phyloP scores from a whole-genome alignment of 2,113 vertebrate genomes.

The Triplophysa dalaica region DNA sequence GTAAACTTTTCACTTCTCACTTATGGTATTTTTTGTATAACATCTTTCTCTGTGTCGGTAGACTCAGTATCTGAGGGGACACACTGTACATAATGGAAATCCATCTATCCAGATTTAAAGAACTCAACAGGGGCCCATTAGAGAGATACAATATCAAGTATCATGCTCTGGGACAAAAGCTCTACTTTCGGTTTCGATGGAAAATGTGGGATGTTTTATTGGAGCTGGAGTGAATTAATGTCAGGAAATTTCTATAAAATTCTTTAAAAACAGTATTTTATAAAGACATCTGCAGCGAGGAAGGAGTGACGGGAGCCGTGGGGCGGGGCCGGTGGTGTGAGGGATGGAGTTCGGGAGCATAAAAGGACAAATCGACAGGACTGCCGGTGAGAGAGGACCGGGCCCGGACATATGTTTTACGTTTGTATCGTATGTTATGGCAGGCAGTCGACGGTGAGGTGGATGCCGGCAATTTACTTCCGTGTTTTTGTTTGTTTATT shows the following conservation, averaged over 20 bases:
- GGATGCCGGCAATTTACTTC: too few species aligned
- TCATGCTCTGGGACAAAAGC: slow-evolving; percentile 11
- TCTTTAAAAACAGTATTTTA: background rate
- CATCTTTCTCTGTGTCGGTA: slow-evolving; percentile 4
- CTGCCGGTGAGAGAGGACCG: too few species aligned
- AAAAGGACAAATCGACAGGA: too few species aligned
- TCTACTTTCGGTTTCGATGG: background rate
- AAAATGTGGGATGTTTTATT: background rate
- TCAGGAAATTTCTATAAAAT: background rate
- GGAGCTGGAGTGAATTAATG: background rate
- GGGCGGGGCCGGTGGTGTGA: too few species aligned
- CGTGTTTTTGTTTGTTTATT: too few species aligned
- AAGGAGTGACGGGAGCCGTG: too few species aligned
- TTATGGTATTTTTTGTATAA: slow-evolving; percentile 28
- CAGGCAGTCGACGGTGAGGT: too few species aligned
- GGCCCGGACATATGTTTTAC: too few species aligned
- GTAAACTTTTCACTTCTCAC: background rate
- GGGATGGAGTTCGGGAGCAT: too few species aligned
- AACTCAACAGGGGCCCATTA: slow-evolving; percentile 28
- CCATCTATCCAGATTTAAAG: slow-evolving; percentile 22
- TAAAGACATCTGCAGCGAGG: too few species aligned
- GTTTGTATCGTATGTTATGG: too few species aligned
- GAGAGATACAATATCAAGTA: slow-evolving; percentile 29
- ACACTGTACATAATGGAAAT: background rate
- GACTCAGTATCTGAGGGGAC: background rate